Evolutionary conservation across 2,797 vertebrate genomes (phyloP).

Genomic region (Fratercula arctica): DNA sequence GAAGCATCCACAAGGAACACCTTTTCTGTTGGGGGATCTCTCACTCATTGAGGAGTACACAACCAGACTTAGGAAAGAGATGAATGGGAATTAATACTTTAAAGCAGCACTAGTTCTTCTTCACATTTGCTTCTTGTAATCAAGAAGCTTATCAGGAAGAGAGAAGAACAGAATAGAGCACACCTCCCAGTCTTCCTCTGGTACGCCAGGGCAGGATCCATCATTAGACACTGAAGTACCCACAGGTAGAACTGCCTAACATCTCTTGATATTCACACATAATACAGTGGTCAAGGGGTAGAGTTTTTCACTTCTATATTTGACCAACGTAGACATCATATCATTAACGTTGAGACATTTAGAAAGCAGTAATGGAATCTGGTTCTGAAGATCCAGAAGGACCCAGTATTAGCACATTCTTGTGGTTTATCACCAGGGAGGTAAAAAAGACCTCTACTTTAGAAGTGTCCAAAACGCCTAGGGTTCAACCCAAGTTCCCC

Average conservation of each 20-base stretch:
- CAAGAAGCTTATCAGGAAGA: neutral
- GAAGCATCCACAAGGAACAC: neutral
- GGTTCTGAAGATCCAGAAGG: neutral
- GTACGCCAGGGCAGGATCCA: neutral
- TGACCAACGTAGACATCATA: rapidly evolving
- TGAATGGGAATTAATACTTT: neutral
- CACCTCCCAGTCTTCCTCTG: neutral
- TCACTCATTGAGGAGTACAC: neutral
- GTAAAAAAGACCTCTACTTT: neutral
- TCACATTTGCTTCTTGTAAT: neutral
- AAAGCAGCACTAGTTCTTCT: neutral
- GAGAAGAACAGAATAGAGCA: neutral
- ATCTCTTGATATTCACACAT: neutral
- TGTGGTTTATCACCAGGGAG: neutral
- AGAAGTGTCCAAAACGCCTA: neutral
- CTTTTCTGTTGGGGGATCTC: neutral
- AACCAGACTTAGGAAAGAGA: neutral
- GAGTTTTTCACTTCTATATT: neutral
- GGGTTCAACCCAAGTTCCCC: neutral
- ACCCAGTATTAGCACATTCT: neutral
- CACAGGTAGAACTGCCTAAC: neutral
- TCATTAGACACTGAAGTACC: neutral
- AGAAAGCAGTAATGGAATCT: neutral
- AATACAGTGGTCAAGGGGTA: neutral
- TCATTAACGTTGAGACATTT: neutral